Conservation (phyloP, 2,797 vertebrate species). For the Brachymystax lenok region DNA sequence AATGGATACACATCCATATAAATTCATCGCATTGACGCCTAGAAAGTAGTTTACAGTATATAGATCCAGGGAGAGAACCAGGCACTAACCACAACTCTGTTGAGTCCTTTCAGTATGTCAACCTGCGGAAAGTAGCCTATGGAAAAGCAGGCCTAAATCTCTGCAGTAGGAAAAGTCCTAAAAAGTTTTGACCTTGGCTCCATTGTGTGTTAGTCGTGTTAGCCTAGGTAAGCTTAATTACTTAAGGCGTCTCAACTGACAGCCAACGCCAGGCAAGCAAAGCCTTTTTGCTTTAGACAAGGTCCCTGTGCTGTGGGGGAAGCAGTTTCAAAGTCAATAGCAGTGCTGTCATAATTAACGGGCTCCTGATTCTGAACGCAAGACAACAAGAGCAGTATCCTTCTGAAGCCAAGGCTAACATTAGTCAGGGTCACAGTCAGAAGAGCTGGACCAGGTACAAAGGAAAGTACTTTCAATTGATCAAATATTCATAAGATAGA, state of each 20-base stretch:
- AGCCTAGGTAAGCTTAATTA: constrained; percentile 49
- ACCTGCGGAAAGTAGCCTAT: not conserved
- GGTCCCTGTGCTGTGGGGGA: constrained; percentile 24
- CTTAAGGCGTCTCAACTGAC: constrained; percentile 40
- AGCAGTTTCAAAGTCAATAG: constrained; percentile 19
- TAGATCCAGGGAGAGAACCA: no score
- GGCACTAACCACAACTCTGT: no score
- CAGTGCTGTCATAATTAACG: constrained; percentile 3
- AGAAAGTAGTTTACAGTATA: no score
- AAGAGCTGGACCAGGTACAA: constrained; percentile 41
- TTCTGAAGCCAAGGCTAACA: constrained; percentile 16
- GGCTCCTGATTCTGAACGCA: constrained; percentile 17
- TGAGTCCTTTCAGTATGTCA: not conserved
- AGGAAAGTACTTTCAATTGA: constrained; percentile 28
- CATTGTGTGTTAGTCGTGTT: constrained; percentile 51
- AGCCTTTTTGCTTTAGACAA: not conserved
- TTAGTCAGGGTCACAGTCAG: constrained; percentile 36
- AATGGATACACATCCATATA: no score
- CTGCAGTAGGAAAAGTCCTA: constrained; percentile 26
- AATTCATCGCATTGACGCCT: no score
- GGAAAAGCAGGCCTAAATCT: constrained; percentile 25
- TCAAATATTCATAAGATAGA: constrained; percentile 20
- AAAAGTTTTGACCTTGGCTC: constrained; percentile 45
- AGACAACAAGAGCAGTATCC: constrained; percentile 32
- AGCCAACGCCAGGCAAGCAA: constrained; percentile 4